phyloP scores from a whole-genome alignment of 2,888 invertebrate genomes.

The Agelastica alni region DNA sequence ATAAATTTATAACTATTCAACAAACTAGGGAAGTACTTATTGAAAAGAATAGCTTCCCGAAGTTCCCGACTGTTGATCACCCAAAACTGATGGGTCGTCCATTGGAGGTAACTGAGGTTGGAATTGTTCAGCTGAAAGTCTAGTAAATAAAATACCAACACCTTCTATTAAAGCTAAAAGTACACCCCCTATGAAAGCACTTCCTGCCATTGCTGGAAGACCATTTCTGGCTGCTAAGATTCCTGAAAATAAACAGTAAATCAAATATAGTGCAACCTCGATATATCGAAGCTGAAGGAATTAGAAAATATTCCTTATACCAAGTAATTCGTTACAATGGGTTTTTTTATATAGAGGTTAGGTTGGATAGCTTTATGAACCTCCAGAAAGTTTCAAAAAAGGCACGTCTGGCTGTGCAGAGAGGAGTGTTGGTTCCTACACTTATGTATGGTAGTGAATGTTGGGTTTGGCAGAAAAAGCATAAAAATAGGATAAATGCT shows the following conservation, averaged over 20 bases:
- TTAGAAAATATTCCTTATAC: too few species aligned
- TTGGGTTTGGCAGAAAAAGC: too few species aligned
- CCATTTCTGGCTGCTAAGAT: conserved; percentile 95
- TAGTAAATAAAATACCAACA: conserved; percentile 90
- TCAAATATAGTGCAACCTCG: too few species aligned
- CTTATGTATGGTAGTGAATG: too few species aligned
- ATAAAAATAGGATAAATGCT: too few species aligned
- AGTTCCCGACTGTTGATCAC: conserved; percentile 55
- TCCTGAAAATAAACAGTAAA: conserved; percentile 24
- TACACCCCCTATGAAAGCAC: conserved; percentile 94
- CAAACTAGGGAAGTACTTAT: conserved; percentile 31
- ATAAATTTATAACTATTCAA: conserved; percentile 34
- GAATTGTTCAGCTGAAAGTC: conserved; percentile 91
- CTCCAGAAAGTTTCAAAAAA: too few species aligned
- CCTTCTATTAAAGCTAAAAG: conserved; percentile 97
- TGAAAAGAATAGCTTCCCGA: conserved; percentile 44
- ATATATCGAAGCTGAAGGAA: too few species aligned
- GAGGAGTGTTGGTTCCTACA: too few species aligned
- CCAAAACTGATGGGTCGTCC: conserved; percentile 77
- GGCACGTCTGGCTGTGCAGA: too few species aligned
- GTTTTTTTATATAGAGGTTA: too few species aligned
- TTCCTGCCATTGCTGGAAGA: conserved; percentile 88
- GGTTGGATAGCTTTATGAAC: too few species aligned
- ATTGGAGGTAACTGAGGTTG: conserved; percentile 78
- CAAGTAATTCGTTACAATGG: too few species aligned